A percentile compares a stretch with the other conserved stretches of the same genome.
Evolutionary conservation across 2,797 vertebrate genomes (phyloP).

Genomic region (Poeciliopsis infans): DNA sequence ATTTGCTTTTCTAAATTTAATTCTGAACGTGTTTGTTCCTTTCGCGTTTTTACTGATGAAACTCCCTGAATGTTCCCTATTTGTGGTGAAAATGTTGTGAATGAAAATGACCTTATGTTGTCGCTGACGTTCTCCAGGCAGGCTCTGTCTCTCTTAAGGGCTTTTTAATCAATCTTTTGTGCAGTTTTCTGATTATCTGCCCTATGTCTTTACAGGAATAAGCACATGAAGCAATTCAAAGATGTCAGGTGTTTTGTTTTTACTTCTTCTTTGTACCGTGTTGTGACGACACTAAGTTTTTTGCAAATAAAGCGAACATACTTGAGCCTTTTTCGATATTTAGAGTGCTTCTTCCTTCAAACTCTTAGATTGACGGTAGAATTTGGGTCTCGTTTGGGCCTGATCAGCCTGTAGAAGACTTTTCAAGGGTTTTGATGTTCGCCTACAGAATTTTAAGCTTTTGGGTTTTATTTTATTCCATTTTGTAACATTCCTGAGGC

Average conservation of each 20-base stretch:
- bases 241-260: conserved; percentile 37
- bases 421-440: not conserved
- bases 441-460: not conserved
- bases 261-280: conserved; percentile 72
- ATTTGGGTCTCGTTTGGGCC: not conserved
- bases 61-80: conserved; percentile 67
- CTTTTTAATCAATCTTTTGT: conserved; percentile 56
- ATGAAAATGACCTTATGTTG: conserved; percentile 44
- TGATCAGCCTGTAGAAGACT: not conserved
- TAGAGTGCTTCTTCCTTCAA: not conserved
- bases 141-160: conserved; percentile 65
- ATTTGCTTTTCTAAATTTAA: conserved; percentile 75
- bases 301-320: conserved; percentile 79
- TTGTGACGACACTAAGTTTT: conserved; percentile 76
- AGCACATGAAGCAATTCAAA: conserved; percentile 48
- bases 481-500: not conserved
- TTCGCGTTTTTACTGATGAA: conserved; percentile 57
- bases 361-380: not conserved
- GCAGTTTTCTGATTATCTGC: conserved; percentile 53
- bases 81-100: conserved; percentile 58
- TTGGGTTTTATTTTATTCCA: not conserved
- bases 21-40: conserved; percentile 66
- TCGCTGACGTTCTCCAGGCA: conserved; percentile 36
- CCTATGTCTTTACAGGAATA: conserved; percentile 39
- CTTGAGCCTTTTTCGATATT: conserved; percentile 44